These are phyloP conservation scores for Drosophila nigromelanica DNA, from an alignment of 1,140 invertebrate species.

Conservation along the genomic window DNA sequence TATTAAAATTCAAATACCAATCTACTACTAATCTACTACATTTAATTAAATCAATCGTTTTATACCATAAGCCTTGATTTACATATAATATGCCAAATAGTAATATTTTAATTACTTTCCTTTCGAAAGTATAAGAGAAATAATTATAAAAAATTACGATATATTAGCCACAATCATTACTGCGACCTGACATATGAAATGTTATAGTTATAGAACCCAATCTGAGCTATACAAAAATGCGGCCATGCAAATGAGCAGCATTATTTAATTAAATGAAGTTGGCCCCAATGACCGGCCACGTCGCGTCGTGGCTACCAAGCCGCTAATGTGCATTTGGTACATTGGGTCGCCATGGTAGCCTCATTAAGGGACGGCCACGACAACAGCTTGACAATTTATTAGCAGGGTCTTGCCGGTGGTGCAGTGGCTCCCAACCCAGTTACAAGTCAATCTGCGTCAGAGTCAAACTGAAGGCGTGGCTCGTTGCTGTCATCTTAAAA, in stretches of 20 bases:
- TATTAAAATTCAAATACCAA: no score
- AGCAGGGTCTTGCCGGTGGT: constrained; percentile 2
- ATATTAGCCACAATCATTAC: no score
- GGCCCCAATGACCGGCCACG: constrained; percentile 21
- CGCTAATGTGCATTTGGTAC: constrained; percentile 35
- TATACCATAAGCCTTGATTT: no score
- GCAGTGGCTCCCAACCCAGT: neutral
- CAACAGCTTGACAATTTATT: constrained; percentile 37
- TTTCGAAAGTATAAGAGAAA: no score
- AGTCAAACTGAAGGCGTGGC: constrained; percentile 21
- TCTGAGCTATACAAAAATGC: neutral
- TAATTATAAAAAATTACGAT: no score
- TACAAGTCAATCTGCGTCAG: constrained; percentile 51
- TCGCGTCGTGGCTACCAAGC: neutral
- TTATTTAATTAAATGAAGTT: constrained; percentile 66
- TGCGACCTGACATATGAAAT: neutral
- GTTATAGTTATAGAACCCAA: neutral
- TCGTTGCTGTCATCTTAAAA: constrained; percentile 33
- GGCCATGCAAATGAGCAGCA: constrained; percentile 53
- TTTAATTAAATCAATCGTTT: no score
- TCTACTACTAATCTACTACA: no score
- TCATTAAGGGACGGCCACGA: constrained; percentile 44
- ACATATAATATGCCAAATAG: no score
- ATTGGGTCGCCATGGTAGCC: constrained; percentile 8
- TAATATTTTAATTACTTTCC: no score